Evolutionary conservation across 2,797 vertebrate species (phyloP).

Genomic region (Siniperca obscura): DNA sequence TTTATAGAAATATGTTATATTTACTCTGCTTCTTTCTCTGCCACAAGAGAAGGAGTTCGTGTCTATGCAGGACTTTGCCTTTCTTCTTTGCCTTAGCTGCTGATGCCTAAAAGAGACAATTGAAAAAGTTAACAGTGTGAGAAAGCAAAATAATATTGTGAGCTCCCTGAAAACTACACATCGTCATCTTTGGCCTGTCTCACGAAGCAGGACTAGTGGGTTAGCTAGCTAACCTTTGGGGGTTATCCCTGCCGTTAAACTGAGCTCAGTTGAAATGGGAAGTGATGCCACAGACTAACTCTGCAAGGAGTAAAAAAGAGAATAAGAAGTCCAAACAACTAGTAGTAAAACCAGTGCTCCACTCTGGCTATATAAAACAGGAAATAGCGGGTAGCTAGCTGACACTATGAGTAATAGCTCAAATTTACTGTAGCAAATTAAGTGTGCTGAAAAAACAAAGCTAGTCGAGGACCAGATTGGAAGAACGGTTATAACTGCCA

Average conservation of each 20-base stretch:
- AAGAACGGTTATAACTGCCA: background rate
- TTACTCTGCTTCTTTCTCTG: conserved; percentile 94
- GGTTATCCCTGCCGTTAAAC: background rate
- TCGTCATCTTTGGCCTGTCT: background rate
- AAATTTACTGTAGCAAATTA: background rate
- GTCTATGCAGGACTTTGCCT: conserved; percentile 86
- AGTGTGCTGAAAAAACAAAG: background rate
- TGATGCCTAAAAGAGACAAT: conserved; percentile 83
- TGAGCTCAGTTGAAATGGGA: background rate
- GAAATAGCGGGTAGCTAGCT: background rate
- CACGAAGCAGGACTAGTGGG: background rate
- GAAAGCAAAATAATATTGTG: background rate
- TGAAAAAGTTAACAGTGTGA: background rate
- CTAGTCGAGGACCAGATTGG: background rate
- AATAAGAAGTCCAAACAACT: background rate
- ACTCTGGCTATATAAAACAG: background rate
- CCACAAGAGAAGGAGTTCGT: conserved; percentile 90
- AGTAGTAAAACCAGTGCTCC: background rate
- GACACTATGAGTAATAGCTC: background rate
- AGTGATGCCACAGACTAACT: background rate
- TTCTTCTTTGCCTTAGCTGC: conserved; percentile 92
- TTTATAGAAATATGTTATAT: conserved; percentile 1
- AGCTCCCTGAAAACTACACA: background rate
- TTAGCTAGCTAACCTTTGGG: background rate
- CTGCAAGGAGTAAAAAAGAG: background rate